Evolutionary conservation across 2,797 vertebrate genomes (phyloP).

Genomic region (Lithobates sylvaticus): DNA sequence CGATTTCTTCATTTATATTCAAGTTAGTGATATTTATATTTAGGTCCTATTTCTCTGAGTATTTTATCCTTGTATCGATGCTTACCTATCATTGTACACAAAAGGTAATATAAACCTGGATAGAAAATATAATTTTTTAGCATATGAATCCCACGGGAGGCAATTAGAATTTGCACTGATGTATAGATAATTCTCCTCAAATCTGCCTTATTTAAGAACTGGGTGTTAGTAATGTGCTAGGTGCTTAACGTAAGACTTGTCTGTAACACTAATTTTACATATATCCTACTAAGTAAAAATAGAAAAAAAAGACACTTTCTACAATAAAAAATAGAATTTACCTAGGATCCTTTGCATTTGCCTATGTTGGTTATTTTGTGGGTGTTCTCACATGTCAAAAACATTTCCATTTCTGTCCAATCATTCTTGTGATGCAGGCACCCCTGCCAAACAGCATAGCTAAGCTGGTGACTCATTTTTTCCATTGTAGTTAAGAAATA

Average conservation of each 20-base stretch:
- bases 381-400: not conserved
- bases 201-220: constrained; percentile 7
- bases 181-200: constrained; percentile 17
- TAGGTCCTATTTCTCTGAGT: not conserved
- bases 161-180: constrained; percentile 38
- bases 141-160: constrained; percentile 12
- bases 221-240: constrained; percentile 9
- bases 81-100: not conserved
- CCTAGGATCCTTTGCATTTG: not conserved
- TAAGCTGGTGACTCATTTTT: too few relatives aligned
- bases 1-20: not conserved
- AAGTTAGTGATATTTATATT: not conserved
- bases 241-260: not conserved
- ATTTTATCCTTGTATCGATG: not conserved
- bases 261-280: not conserved
- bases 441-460: too few relatives aligned
- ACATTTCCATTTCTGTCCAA: too few relatives aligned
- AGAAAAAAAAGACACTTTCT: not conserved
- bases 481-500: too few relatives aligned
- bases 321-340: not conserved
- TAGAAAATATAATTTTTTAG: constrained; percentile 28
- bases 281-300: not conserved
- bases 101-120: constrained; percentile 1
- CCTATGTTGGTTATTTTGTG: not conserved
- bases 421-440: too few relatives aligned